phyloP scores from a whole-genome alignment of 2,113 vertebrate species.

The Laticauda colubrina region DNA sequence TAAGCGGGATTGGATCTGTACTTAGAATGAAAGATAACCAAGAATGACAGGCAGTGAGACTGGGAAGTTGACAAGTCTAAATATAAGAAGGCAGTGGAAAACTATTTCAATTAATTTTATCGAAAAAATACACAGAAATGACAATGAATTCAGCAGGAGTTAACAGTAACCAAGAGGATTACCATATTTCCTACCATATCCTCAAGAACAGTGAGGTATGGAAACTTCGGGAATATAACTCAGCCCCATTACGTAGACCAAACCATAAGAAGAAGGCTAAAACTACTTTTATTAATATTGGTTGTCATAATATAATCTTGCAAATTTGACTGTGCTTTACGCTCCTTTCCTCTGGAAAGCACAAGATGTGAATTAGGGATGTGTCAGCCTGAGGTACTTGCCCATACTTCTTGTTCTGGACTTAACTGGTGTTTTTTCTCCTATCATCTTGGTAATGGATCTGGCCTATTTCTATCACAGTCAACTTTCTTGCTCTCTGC shows the following conservation, averaged over 20 bases:
- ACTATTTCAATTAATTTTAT: background rate
- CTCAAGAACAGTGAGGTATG: background rate
- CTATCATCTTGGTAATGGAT: background rate
- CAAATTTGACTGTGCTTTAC: background rate
- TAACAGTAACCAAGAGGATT: background rate
- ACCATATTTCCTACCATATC: background rate
- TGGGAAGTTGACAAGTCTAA: background rate
- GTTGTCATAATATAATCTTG: background rate
- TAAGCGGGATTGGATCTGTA: background rate
- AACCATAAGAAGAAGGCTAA: background rate
- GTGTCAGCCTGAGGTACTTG: background rate
- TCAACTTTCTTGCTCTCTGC: background rate
- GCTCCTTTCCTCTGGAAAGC: background rate
- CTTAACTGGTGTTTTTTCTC: background rate
- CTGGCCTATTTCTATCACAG: background rate
- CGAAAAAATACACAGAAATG: background rate
- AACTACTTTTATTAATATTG: background rate
- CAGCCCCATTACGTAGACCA: background rate
- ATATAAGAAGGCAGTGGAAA: background rate
- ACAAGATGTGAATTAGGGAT: background rate
- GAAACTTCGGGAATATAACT: background rate
- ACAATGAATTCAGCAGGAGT: background rate
- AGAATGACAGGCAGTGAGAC: background rate
- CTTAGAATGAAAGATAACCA: background rate
- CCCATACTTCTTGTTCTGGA: background rate